phyloP scores from a whole-genome alignment of 2,888 invertebrate genomes.

The Euproctis similis region DNA sequence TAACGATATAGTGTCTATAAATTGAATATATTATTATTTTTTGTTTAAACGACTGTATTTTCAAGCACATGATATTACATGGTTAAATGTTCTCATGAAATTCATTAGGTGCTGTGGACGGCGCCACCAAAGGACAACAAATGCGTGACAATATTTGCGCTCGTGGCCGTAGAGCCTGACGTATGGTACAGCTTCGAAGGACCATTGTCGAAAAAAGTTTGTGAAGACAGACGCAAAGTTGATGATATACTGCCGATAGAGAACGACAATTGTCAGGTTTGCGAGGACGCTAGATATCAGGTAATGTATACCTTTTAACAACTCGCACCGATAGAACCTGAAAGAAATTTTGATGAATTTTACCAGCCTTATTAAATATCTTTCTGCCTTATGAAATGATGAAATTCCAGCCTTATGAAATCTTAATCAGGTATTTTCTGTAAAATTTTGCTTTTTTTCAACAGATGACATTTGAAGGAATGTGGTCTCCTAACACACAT shows the following conservation, averaged over 20 bases:
- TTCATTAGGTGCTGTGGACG: constrained; percentile 45
- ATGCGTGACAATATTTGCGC: constrained; percentile 58
- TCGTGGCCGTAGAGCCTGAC: constrained; percentile 52
- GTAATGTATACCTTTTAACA: too few relatives aligned
- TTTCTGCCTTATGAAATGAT: too few relatives aligned
- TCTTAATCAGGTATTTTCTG: background rate
- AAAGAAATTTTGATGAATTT: too few relatives aligned
- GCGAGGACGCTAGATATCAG: constrained; percentile 61
- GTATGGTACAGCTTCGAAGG: constrained; percentile 60
- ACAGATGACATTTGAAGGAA: constrained; percentile 56
- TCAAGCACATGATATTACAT: background rate
- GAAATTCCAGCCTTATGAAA: background rate
- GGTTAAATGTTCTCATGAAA: background rate
- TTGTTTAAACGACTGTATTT: too few relatives aligned
- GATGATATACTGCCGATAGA: constrained; percentile 58
- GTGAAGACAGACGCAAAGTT: constrained; percentile 54
- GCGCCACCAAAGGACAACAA: constrained; percentile 55
- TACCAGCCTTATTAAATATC: too few relatives aligned
- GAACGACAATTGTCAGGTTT: constrained; percentile 49
- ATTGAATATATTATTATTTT: too few relatives aligned
- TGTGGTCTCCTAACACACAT: constrained; percentile 62
- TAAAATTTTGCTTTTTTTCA: constrained; percentile 5
- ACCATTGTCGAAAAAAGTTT: constrained; percentile 49
- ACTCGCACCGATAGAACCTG: too few relatives aligned
- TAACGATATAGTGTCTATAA: too few relatives aligned